Base-by-base conservation (phyloP, 2,797 vertebrate genomes). In the Todus mexicanus region DNA sequence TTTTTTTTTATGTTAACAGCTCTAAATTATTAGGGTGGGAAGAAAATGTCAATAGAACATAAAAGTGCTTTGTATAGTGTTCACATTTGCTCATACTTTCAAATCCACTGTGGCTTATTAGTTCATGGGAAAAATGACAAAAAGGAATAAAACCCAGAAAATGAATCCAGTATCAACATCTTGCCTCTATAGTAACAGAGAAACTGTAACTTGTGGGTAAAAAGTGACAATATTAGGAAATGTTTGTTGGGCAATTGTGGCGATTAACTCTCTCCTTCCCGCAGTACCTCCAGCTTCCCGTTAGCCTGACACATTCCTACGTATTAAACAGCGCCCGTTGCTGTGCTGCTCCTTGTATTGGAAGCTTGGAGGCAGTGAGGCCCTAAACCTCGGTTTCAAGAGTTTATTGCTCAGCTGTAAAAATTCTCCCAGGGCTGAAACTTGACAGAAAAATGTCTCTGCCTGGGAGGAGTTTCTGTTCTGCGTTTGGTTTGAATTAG, bases 41-140 rank as follows among this genome's bases (percentile, higher is more conserved):
- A 97, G 87, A 94, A 89, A 97, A 96, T 95, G 92, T 96, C 97
- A 97, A 94, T 77, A 96, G 93, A 92, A 96, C 83, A 96, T 96
- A 96, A 96, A 97, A 97, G 94, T 92, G 93, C 95, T 97, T 97
- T 97, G 96, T 97, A 92, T 92, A 89, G 90, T 47, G 83, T 92
- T 97, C 96, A 84, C 94, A 96, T 97, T 96, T 91, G 91, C 92
- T 97, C 64, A 73, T 92, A 94, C 89, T 96, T 97, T 96, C 90
- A 97, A 97, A 97, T 96, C 97, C 96, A 95, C 95, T 96, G 96
- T 96, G 96, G 95, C 94, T 97, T 96, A 97, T 97, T 98, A 97
- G 96, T 97, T 98, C 97, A 98, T 97, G 97, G 97, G 97, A 97
- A 97, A 97, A 97, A 96, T 97, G 91, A 97, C 97, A 96, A 92